A percentile compares a stretch with the other conserved stretches of the same genome.
Conservation (phyloP, 2,888 invertebrate genomes). For the Agonum fuliginosum region DNA sequence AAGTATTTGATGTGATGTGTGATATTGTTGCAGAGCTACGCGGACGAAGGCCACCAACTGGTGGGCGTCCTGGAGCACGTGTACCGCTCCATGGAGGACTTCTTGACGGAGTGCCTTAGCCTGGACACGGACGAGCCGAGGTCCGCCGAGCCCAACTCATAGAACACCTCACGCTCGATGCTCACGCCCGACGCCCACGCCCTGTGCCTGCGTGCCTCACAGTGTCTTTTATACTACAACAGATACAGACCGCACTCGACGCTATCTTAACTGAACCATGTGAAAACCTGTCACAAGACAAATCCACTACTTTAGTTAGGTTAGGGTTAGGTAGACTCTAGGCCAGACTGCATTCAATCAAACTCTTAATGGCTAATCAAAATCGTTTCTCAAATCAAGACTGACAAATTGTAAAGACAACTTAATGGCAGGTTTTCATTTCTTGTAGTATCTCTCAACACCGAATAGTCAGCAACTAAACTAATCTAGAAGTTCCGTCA, state of each 20-base stretch:
- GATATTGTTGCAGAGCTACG: constrained; percentile 83
- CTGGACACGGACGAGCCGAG: constrained; percentile 86
- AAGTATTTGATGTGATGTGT: too few relatives aligned
- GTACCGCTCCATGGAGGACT: constrained; percentile 95
- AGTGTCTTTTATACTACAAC: constrained; percentile 27
- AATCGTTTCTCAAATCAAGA: constrained; percentile 10
- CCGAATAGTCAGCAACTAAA: neutral
- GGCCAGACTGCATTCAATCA: neutral
- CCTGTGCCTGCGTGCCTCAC: constrained; percentile 13
- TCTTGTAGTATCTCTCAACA: neutral
- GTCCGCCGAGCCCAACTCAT: constrained; percentile 76
- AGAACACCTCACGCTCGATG: constrained; percentile 63
- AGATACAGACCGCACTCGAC: constrained; percentile 28
- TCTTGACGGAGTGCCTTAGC: constrained; percentile 91
- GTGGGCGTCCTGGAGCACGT: constrained; percentile 91
- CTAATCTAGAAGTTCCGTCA: constrained; percentile 9
- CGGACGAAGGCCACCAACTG: constrained; percentile 92
- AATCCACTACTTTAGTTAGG: neutral
- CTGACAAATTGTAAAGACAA: constrained; percentile 12
- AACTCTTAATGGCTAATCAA: neutral
- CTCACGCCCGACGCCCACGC: constrained; percentile 60
- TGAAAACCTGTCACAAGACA: constrained; percentile 11
- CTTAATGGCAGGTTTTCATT: neutral
- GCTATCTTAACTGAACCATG: constrained; percentile 22
- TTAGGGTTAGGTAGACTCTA: neutral